Base-by-base conservation (phyloP, 2,888 invertebrate species). In the Cacoxenus indagator region DNA sequence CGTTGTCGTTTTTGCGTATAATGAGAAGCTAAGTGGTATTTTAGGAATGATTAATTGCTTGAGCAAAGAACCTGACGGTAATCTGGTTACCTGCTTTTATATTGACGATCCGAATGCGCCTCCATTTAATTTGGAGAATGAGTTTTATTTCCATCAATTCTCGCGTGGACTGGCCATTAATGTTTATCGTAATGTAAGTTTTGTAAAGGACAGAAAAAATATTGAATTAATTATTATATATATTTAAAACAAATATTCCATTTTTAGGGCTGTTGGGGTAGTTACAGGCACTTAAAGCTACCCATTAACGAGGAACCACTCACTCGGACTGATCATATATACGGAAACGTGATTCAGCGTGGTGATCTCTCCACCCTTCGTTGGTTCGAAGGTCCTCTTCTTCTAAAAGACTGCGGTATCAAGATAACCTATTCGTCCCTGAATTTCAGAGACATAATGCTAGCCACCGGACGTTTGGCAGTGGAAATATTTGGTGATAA, bases 381-480 rank as follows among this genome's bases (percentile, higher is more conserved):
- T n/a, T 96, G 96, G 96, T 87, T 96, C 5, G 93, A 97, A 87
- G 94, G 94, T 0, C 89, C 90, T 0, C 78, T 90, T 26, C 19
- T 73, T 3, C 71, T 74, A 0, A 43, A 96, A 85, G 92, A 93
- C 0, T 89, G 90, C 0, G 79, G 90, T 4, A 73, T 86, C 1
- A 85, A 90, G 70, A 70, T 87, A 3, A 89, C 91, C 0, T 96
- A 94, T 84, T 89, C 95, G 0, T 91, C 96, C 0, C 86, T 98
- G 14, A 99, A 98, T 89, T 98, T 98, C 92, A 92, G 96, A 82
- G 98, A 98, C 86, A 90, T 98, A 0, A 98, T 98, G 98, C 90
- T 96, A 0, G 96, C 97, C 0, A 95, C 95, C 0, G 98, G 97
- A 1, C 96, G 96, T 82, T 91, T 98, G 5, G 92, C 94, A 6